Base-by-base conservation (phyloP, 2,797 vertebrate genomes). In the Pristis pectinata region DNA sequence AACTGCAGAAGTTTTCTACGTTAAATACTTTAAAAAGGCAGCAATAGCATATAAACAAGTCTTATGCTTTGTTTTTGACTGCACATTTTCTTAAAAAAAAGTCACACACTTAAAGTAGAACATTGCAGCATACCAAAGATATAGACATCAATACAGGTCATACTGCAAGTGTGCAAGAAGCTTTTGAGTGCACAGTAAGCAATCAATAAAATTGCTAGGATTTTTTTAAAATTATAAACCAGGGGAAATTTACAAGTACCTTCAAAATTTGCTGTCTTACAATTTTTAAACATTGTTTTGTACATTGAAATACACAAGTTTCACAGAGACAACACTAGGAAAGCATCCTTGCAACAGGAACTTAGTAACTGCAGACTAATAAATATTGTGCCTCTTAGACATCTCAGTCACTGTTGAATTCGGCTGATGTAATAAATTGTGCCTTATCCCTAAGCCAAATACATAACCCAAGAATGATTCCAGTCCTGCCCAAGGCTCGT, bases 81-180 rank as follows among this genome's bases (percentile, higher is more conserved):
- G 72, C 70, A 76, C 83, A 87, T 74, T 94, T 74, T 53, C 67
- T 64, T 15, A 22, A 22, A 37, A 74, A 82, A 82, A 93, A 72
- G 72, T 93, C 92, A 76, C 67, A 34, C 56, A 93, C 61, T 67
- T 91, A 91, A 87, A 93, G 92, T 94, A 49, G 67, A 94, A 94
- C 49, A 76, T 76, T 94, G 92, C 72, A 94, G 92, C 92, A 76
- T 74, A 94, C 92, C 92, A 76, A 94, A 76, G 92, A 94, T 94
- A 44, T 94, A n/a, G 70, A 74, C 92, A 94, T 94, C 49, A 89
- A 96, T 96, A 96, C 94, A 96, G 92, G 70, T 95, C 70, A 96
- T 95, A 94, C 95, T 95, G 79, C 95, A 96, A 96, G 95, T 96
- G 96, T 97, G 97, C 96, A 97, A 97, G 97, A 96, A 95, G 95